phyloP scores from a whole-genome alignment of 2,888 invertebrate genomes.

The Eupelmus urozonus region DNA sequence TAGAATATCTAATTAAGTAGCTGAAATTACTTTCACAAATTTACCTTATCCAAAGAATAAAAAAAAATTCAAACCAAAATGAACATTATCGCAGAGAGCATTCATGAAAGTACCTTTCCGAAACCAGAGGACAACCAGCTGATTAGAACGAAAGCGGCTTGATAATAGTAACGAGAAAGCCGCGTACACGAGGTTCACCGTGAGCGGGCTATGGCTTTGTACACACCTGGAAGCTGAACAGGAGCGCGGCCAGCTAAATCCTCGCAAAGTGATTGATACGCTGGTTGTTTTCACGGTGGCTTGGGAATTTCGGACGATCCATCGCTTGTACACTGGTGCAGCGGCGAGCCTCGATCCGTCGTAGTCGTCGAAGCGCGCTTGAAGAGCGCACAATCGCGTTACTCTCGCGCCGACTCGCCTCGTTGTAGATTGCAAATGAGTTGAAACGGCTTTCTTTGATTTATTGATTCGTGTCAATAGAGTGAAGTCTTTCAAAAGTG shows the following conservation, averaged over 20 bases:
- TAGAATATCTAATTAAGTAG: no score
- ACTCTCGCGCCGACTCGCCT: neutral
- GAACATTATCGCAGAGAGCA: no score
- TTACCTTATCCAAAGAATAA: no score
- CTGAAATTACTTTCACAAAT: no score
- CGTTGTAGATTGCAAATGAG: neutral
- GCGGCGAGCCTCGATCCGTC: conserved; percentile 22
- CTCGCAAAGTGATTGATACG: conserved; percentile 55
- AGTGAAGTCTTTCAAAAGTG: no score
- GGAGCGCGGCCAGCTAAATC: conserved; percentile 28
- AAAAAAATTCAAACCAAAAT: no score
- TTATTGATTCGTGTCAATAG: no score
- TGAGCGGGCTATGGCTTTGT: neutral
- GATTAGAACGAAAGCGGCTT: conserved; percentile 16
- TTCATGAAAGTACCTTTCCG: no score
- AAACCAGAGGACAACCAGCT: conserved; percentile 2
- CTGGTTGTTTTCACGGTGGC: conserved; percentile 50
- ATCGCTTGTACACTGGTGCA: neutral
- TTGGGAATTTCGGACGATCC: conserved; percentile 48
- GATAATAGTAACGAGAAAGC: conserved; percentile 20
- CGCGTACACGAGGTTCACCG: neutral
- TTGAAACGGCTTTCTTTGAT: conserved; percentile 1
- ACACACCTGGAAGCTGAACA: neutral
- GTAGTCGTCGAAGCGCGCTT: neutral
- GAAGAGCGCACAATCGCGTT: conserved; percentile 8